Base-by-base conservation (phyloP, 2,888 invertebrate species). In the Cosmopolites sordidus region DNA sequence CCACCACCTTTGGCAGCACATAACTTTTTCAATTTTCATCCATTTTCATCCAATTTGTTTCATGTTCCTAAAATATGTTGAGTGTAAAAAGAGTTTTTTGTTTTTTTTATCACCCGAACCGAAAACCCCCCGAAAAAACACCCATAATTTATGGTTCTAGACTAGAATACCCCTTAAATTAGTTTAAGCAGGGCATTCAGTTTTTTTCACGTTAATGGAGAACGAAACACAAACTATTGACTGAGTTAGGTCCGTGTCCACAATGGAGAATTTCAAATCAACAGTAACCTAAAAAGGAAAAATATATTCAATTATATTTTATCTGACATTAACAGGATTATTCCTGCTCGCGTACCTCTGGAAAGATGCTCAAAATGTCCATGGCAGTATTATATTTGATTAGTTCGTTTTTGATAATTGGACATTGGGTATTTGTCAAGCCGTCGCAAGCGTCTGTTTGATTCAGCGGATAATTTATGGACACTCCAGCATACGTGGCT, bases 371-470 rank as follows among this genome's bases (percentile, higher is more conserved):
- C 3, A 51, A 43, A 27, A 63, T 51, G 43, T 43, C 54, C 48
- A 63, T 56, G 1, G 16, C 27, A 30, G 59, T 54, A 8, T 47
- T 8, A 48, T 63, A 63, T 27, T 56, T 54, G 12, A 63, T 50
- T 22, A 44, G 48, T 46, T 63, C 63, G 2, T 51, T 41, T 45
- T 59, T 16, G 1, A 60, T 60, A 16, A 63, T 16, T 12, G 63
- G 63, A 50, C 63, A 63, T 12, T 58, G 58, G 0, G 63, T 63
- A 39, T 63, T 62, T 4, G 49, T 50, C 17, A 63, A 51, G 9
- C 63, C 63, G 47, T 48, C 59, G 22, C 63, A 63, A 12, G 58
- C 63, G 51, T 63, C 56, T 17, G 56, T 54, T 48, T 63, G 61
- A 15, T 16, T 27, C 30, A 63, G 41, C 2, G 58, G 58, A 48